Conservation (phyloP, 2,113 vertebrate genomes). For the Micronycteris hirsuta region DNA sequence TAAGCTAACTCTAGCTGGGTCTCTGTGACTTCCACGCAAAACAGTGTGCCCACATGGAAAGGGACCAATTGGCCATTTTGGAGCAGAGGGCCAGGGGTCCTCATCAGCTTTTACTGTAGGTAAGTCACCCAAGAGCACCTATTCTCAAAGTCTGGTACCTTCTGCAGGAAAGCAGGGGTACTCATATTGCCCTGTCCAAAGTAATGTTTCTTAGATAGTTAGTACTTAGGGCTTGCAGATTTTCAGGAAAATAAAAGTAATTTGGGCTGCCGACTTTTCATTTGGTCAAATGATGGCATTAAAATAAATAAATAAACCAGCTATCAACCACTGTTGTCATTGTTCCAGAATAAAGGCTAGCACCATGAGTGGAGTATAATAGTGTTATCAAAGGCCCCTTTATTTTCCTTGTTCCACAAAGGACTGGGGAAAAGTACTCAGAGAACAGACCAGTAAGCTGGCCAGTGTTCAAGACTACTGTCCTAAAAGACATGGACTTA, state of each 20-base stretch:
- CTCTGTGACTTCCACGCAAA: neutral
- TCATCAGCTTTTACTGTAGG: neutral
- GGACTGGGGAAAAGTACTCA: neutral
- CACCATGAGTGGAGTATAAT: neutral
- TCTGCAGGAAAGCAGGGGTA: neutral
- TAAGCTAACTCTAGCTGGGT: neutral
- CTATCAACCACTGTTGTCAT: neutral
- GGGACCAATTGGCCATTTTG: neutral
- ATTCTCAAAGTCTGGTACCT: accelerated
- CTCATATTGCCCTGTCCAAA: neutral
- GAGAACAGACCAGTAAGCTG: neutral
- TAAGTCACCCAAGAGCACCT: accelerated
- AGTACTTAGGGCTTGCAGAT: neutral
- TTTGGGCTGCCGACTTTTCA: neutral
- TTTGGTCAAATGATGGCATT: neutral
- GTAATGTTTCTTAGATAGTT: neutral
- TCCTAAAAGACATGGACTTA: neutral
- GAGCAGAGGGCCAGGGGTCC: neutral
- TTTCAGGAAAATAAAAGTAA: neutral
- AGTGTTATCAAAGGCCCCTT: neutral
- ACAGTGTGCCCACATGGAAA: neutral
- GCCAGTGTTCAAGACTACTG: neutral
- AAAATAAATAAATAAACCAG: neutral
- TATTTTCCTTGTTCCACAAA: neutral
- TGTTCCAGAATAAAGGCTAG: neutral